phyloP scores from a whole-genome alignment of 2,888 invertebrate species.

The Coecobrya sp. region DNA sequence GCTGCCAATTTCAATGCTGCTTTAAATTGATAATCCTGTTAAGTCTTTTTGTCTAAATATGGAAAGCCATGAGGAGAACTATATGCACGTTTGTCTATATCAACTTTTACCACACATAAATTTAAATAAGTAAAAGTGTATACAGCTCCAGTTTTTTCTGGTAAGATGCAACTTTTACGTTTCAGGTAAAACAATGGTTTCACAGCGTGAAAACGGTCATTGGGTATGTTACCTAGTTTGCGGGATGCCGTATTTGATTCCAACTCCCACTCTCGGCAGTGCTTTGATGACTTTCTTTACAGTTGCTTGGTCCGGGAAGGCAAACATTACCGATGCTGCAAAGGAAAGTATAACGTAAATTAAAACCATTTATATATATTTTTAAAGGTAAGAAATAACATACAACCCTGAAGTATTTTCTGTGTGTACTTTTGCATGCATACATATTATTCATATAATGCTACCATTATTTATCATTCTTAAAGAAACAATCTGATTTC shows the following conservation, averaged over 20 bases:
- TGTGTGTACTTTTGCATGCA: no score
- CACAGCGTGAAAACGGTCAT: constrained; percentile 55
- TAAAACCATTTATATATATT: no score
- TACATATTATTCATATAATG: no score
- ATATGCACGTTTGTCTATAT: background rate
- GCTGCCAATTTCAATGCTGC: constrained; percentile 22
- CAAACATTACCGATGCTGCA: constrained; percentile 99
- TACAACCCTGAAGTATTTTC: no score
- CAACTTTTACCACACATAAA: no score
- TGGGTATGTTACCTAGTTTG: constrained; percentile 92
- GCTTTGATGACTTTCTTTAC: constrained; percentile 99
- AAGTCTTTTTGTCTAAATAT: constrained; percentile 55
- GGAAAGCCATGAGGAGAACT: constrained; percentile 9
- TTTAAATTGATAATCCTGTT: constrained; percentile 41
- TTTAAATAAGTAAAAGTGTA: background rate
- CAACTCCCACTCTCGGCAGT: constrained; percentile 98
- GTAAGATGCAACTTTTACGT: constrained; percentile 14
- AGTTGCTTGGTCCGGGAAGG: constrained; percentile 98
- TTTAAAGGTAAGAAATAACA: no score
- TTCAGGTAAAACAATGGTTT: constrained; percentile 4
- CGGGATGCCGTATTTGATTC: constrained; percentile 97
- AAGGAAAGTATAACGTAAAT: constrained; percentile 85
- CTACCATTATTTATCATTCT: no score
- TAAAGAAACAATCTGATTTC: no score
- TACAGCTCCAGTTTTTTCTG: background rate